These are phyloP conservation scores for Uria lomvia DNA, from an alignment of 2,113 vertebrate species.

Conservation along the genomic window DNA sequence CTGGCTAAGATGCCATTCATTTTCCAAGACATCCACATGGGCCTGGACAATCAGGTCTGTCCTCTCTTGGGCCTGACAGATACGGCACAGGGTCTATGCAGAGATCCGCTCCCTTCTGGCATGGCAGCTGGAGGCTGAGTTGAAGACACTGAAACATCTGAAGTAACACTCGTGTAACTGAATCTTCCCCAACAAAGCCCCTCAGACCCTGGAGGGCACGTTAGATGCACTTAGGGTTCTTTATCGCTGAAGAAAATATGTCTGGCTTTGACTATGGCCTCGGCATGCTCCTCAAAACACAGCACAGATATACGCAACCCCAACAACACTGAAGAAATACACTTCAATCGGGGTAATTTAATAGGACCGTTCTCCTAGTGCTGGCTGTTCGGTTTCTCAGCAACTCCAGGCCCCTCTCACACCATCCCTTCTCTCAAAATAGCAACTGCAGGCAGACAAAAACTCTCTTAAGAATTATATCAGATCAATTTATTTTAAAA, in stretches of 20 bases:
- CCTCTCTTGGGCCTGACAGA: background rate
- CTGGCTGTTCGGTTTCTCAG: background rate
- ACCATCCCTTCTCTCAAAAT: background rate
- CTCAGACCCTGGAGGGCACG: background rate
- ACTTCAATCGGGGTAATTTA: background rate
- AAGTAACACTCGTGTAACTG: background rate
- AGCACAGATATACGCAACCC: background rate
- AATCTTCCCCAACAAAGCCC: background rate
- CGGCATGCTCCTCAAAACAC: background rate
- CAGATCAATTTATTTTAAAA: background rate
- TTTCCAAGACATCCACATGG: background rate
- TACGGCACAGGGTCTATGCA: rapidly evolving
- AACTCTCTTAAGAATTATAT: background rate
- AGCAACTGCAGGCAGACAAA: background rate
- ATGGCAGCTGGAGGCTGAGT: background rate
- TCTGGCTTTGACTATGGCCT: background rate
- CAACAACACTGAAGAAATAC: background rate
- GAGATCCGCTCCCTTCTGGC: background rate
- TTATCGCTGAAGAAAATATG: background rate
- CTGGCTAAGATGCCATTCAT: background rate
- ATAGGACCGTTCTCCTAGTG: background rate
- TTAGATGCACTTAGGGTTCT: background rate
- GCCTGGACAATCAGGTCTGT: background rate
- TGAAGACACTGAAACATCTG: background rate
- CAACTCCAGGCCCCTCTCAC: background rate